Conservation (phyloP, 2,888 invertebrate species). For the Patella ulyssiponensis region DNA sequence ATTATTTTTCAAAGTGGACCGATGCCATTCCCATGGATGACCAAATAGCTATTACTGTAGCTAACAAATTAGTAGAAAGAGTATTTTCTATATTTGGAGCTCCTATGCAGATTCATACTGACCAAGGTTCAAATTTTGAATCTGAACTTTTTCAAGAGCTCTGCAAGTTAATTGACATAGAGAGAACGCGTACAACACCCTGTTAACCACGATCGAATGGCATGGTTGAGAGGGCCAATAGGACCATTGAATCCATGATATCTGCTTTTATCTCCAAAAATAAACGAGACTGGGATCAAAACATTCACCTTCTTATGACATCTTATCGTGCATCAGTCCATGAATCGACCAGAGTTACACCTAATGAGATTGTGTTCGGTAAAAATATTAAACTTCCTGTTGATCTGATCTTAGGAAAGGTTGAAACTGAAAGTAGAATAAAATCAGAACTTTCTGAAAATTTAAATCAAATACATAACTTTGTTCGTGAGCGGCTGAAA, state of each 20-base stretch:
- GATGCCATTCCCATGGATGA: conserved; percentile 27
- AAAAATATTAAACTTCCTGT: conserved; percentile 3
- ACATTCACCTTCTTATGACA: conserved; percentile 27
- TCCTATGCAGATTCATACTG: conserved; percentile 36
- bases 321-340: neutral
- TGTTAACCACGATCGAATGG: conserved; percentile 16
- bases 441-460: neutral
- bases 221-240: conserved; percentile 30
- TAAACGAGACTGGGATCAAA: conserved; percentile 39
- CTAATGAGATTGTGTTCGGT: neutral
- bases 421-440: neutral
- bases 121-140: conserved; percentile 40
- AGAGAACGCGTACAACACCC: conserved; percentile 37
- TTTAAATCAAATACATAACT: conserved; percentile 19
- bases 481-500: conserved; percentile 14
- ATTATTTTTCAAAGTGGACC: no score
- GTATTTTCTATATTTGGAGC: conserved; percentile 36
- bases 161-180: conserved; percentile 30
- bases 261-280: conserved; percentile 25
- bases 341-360: neutral
- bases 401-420: neutral
- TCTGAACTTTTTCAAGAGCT: conserved; percentile 35
- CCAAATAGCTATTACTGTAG: conserved; percentile 38
- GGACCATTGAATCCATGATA: conserved; percentile 32
- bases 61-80: conserved; percentile 29